Conservation (phyloP, 1,140 invertebrate genomes). For the Drosophila ohnishii region DNA sequence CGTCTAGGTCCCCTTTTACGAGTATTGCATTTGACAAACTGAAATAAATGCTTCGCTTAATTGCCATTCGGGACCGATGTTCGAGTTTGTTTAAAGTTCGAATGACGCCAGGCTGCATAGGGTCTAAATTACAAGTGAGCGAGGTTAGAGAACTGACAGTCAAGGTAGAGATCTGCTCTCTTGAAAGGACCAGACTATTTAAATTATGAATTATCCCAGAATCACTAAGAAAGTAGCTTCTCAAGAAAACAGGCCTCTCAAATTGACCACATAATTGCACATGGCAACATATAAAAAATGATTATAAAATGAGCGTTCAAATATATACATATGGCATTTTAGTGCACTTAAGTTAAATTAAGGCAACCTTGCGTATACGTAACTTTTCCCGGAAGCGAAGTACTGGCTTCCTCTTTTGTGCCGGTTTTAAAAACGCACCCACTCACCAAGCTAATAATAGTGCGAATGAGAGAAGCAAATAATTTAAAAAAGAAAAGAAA, state of each 20-base stretch:
- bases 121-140: no score
- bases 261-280: no score
- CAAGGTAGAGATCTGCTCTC: no score
- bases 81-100: slow-evolving; percentile 26
- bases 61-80: slow-evolving; percentile 31
- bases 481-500: not conserved
- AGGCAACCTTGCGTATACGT: slow-evolving; percentile 43
- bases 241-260: no score
- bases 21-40: slow-evolving; percentile 60
- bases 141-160: no score
- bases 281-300: no score
- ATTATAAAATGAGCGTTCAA: no score
- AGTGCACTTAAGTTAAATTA: slow-evolving; percentile 6
- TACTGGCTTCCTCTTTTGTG: not conserved
- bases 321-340: no score
- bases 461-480: not conserved
- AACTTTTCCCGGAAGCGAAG: slow-evolving; percentile 15
- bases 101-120: not conserved
- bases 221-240: not conserved
- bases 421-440: slow-evolving; percentile 2
- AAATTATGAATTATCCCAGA: not conserved
- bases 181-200: no score
- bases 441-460: slow-evolving; percentile 8
- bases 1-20: slow-evolving; percentile 36
- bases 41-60: slow-evolving; percentile 61